Evolutionary conservation across 2,797 vertebrate species (phyloP).

Genomic region (Ptychadena robeensis): DNA sequence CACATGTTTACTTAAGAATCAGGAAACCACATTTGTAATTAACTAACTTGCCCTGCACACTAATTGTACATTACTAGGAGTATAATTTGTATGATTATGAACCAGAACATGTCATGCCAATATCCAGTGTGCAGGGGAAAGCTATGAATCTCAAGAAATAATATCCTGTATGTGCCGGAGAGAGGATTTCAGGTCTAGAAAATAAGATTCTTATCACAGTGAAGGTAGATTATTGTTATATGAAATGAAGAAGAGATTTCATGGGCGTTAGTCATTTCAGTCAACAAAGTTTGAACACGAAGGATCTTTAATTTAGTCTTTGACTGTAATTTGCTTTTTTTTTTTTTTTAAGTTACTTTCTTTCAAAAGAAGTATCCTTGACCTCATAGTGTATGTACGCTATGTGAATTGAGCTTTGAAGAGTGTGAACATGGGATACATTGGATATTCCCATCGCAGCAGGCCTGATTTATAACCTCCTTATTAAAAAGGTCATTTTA

Average conservation of each 20-base stretch:
- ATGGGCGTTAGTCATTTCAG: no score
- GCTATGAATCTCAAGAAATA: neutral
- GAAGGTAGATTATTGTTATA: neutral
- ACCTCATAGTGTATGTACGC: no score
- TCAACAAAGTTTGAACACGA: no score
- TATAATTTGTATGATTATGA: constrained; percentile 49
- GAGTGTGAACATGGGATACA: no score
- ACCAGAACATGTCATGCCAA: constrained; percentile 19
- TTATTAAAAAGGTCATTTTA: no score
- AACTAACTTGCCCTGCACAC: constrained; percentile 29
- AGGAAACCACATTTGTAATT: constrained; percentile 39
- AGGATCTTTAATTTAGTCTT: no score
- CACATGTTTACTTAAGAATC: constrained; percentile 41
- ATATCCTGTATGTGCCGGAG: neutral
- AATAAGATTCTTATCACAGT: neutral
- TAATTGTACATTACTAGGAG: constrained; percentile 40
- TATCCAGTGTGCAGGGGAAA: constrained; percentile 3
- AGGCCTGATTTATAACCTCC: no score
- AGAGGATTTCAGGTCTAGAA: neutral
- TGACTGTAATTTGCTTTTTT: no score
- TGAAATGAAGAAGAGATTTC: neutral
- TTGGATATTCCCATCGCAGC: no score
- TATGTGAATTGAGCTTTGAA: no score
- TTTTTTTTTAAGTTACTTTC: no score
- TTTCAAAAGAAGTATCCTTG: no score